Conservation (phyloP, 2,888 invertebrate species). For the Drosophila colorata region DNA sequence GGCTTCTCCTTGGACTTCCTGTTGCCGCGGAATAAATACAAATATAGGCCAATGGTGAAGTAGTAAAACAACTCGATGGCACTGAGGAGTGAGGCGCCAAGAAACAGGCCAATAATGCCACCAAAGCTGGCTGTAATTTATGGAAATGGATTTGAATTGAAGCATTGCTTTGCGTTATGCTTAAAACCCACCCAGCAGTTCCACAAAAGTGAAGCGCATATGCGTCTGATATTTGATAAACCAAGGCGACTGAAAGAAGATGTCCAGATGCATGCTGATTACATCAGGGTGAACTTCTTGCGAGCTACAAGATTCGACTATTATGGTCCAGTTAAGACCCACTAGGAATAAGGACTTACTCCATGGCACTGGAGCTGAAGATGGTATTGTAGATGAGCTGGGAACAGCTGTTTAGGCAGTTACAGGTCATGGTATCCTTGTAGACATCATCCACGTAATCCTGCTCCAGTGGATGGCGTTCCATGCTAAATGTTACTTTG, state of each 20-base stretch:
- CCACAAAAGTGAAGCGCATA: conserved; percentile 85
- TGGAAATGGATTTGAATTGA: background rate
- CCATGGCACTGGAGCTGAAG: conserved; percentile 56
- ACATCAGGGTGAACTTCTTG: conserved; percentile 24
- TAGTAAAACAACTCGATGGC: conserved; percentile 85
- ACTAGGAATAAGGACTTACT: conserved; percentile 54
- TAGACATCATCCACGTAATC: conserved; percentile 68
- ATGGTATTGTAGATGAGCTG: conserved; percentile 71
- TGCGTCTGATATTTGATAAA: conserved; percentile 84
- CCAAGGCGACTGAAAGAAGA: conserved; percentile 83
- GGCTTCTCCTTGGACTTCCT: conserved; percentile 30
- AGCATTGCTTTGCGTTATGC: background rate
- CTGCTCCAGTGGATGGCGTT: conserved; percentile 64
- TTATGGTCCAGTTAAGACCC: background rate
- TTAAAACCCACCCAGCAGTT: conserved; percentile 82
- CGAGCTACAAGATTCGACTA: conserved; percentile 19
- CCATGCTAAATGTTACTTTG: conserved; percentile 63
- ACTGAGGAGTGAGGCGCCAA: conserved; percentile 86
- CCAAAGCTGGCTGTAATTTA: conserved; percentile 85
- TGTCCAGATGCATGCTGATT: conserved; percentile 71
- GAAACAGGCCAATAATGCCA: conserved; percentile 86
- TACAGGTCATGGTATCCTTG: conserved; percentile 81
- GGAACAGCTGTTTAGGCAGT: conserved; percentile 81
- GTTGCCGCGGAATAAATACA: conserved; percentile 49
- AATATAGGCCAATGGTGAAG: conserved; percentile 78